phyloP scores from a whole-genome alignment of 2,888 invertebrate genomes.

The Dichetophora obliterata region DNA sequence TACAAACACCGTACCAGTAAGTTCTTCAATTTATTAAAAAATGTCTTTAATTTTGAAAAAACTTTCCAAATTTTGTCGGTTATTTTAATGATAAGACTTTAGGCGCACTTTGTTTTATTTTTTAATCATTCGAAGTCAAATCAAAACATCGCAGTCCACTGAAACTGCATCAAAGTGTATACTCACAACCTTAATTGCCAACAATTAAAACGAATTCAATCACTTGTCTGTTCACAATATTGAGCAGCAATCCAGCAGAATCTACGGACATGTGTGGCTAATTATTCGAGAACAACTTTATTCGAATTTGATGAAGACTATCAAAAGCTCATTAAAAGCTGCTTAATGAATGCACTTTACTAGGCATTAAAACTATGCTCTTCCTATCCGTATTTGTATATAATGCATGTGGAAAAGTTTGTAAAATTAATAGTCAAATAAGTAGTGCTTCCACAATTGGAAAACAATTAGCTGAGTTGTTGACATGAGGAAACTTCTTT shows the following conservation, averaged over 20 bases:
- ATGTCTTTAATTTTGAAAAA: too few species aligned
- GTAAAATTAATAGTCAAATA: slow-evolving; percentile 23
- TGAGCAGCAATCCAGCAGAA: neutral
- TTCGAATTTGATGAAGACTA: slow-evolving; percentile 60
- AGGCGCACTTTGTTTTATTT: too few species aligned
- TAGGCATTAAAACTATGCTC: neutral
- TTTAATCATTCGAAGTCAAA: neutral
- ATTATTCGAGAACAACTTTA: slow-evolving; percentile 62
- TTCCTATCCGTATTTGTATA: neutral
- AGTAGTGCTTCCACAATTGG: slow-evolving; percentile 1
- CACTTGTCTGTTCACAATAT: slow-evolving; percentile 15
- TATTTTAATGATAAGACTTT: too few species aligned
- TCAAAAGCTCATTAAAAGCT: slow-evolving; percentile 59
- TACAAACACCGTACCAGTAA: too few species aligned
- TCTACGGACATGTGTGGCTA: slow-evolving; percentile 45
- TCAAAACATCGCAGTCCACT: neutral
- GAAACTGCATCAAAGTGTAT: too few species aligned
- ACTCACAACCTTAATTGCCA: slow-evolving; percentile 53
- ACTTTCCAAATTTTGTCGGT: too few species aligned
- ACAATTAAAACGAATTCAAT: slow-evolving; percentile 54
- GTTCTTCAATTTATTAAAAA: too few species aligned
- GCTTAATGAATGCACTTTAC: slow-evolving; percentile 21
- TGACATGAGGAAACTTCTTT: neutral
- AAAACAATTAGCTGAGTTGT: neutral
- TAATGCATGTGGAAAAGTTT: neutral